Evolutionary conservation across 2,113 vertebrate genomes (phyloP).

Genomic region (Pimephales promelas): DNA sequence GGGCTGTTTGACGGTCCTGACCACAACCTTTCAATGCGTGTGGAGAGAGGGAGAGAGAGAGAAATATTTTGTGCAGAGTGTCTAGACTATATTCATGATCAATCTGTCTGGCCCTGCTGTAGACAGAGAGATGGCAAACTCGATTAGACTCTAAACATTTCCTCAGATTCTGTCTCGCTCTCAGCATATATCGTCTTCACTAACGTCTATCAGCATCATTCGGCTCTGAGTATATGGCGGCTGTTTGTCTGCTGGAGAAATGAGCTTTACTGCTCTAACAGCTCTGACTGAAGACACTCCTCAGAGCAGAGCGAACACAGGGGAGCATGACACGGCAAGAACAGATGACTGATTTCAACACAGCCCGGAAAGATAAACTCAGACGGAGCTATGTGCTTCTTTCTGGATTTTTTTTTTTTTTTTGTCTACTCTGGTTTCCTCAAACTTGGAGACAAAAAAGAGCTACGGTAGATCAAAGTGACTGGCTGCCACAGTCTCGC

Average conservation of each 20-base stretch:
- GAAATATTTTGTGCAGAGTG: conserved; percentile 73
- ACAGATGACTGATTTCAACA: conserved; percentile 19
- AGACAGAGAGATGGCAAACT: conserved; percentile 90
- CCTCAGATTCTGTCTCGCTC: conserved; percentile 57
- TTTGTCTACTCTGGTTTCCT: conserved; percentile 59
- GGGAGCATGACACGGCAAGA: conserved; percentile 31
- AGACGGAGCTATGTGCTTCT: neutral
- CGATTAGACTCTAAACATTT: conserved; percentile 88
- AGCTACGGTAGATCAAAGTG: conserved; percentile 73
- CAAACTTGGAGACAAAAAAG: conserved; percentile 62
- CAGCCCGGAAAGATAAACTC: conserved; percentile 3
- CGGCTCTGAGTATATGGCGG: conserved; percentile 14
- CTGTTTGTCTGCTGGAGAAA: conserved; percentile 28
- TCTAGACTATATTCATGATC: conserved; percentile 99
- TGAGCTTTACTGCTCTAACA: conserved; percentile 16
- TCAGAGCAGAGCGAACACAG: conserved; percentile 22
- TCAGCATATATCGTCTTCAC: conserved; percentile 28
- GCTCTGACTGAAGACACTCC: conserved; percentile 16
- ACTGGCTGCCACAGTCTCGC: conserved; percentile 64
- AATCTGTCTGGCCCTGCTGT: conserved; percentile 85
- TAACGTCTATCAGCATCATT: conserved; percentile 37
- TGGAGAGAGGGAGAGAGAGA: neutral
- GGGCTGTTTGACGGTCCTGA: neutral
- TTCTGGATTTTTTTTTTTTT: neutral
- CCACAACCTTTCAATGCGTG: conserved; percentile 3